Percentiles rank a stretch among this genome's conserved stretches.
These are phyloP conservation scores for Cataglyphis livida DNA, from an alignment of 2,888 invertebrate genomes.

Conservation along the genomic window DNA sequence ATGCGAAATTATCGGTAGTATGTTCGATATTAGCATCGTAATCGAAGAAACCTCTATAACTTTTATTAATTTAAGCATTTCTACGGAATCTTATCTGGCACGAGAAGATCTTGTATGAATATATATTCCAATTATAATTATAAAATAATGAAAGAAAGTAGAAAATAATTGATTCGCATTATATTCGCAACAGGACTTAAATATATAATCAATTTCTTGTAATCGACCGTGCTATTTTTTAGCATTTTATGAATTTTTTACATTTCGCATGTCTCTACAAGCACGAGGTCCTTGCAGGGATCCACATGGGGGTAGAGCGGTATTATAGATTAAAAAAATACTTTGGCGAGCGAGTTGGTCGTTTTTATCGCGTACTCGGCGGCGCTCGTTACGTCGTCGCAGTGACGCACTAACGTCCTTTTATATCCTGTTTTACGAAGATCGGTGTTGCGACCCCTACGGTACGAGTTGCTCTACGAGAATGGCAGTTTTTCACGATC, in stretches of 20 bases:
- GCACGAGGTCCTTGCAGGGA: not conserved
- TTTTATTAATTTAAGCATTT: constrained; percentile 22
- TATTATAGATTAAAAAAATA: constrained; percentile 37
- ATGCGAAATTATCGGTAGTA: constrained; percentile 33
- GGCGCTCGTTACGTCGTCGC: constrained; percentile 25
- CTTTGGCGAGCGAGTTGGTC: constrained; percentile 19
- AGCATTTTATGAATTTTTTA: constrained; percentile 20
- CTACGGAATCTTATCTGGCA: not conserved
- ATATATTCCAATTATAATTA: not conserved
- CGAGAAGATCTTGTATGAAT: not conserved
- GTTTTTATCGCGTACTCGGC: constrained; percentile 56
- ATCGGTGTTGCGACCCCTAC: constrained; percentile 20
- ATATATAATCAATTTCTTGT: not conserved
- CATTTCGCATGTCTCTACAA: constrained; percentile 1
- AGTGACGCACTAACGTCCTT: constrained; percentile 45
- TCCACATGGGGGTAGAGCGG: not conserved
- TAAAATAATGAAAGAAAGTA: not conserved
- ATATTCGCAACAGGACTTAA: not conserved
- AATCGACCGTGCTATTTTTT: not conserved
- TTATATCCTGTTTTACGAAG: constrained; percentile 54
- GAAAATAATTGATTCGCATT: not conserved
- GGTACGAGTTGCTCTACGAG: not conserved
- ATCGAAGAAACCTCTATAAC: constrained; percentile 1
- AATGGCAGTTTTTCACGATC: constrained; percentile 41
- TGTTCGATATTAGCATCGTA: constrained; percentile 27